These are phyloP conservation scores for Rhamnusium bicolor DNA, from an alignment of 2,888 invertebrate species.

Conservation along the genomic window DNA sequence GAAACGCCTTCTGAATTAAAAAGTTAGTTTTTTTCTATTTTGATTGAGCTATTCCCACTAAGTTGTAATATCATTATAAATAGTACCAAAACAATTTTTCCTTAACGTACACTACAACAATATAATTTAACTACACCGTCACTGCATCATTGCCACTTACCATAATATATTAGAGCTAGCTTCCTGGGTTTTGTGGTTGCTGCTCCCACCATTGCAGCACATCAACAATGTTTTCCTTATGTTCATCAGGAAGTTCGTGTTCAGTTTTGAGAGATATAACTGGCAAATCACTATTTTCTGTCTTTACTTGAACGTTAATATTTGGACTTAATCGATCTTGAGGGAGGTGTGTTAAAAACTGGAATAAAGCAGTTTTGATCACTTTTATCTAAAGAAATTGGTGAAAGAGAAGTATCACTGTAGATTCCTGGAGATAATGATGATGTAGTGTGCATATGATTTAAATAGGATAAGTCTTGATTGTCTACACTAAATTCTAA, in stretches of 20 bases:
- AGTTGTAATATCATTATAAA: too few species aligned
- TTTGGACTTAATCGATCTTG: constrained; percentile 49
- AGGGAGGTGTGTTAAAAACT: constrained; percentile 56
- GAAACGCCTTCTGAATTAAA: too few species aligned
- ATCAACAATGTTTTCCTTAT: constrained; percentile 73
- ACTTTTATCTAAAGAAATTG: constrained; percentile 61
- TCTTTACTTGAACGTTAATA: constrained; percentile 50
- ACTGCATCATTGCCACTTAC: constrained; percentile 3
- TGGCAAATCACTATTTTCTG: constrained; percentile 55
- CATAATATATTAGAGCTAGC: constrained; percentile 8
- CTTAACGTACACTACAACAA: background rate
- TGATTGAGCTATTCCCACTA: too few species aligned
- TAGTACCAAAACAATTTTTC: background rate
- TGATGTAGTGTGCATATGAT: constrained; percentile 62
- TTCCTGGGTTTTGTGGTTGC: constrained; percentile 52
- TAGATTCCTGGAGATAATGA: constrained; percentile 67
- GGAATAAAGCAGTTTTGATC: constrained; percentile 61
- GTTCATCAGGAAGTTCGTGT: constrained; percentile 61
- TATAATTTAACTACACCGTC: background rate
- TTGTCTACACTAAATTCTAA: constrained; percentile 72
- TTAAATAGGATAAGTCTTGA: constrained; percentile 73
- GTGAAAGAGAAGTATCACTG: constrained; percentile 70
- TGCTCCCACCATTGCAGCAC: constrained; percentile 75
- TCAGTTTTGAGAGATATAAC: constrained; percentile 68
- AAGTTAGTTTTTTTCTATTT: too few species aligned